phyloP scores from a whole-genome alignment of 2,888 invertebrate genomes.

The Agonopterix arenella region DNA sequence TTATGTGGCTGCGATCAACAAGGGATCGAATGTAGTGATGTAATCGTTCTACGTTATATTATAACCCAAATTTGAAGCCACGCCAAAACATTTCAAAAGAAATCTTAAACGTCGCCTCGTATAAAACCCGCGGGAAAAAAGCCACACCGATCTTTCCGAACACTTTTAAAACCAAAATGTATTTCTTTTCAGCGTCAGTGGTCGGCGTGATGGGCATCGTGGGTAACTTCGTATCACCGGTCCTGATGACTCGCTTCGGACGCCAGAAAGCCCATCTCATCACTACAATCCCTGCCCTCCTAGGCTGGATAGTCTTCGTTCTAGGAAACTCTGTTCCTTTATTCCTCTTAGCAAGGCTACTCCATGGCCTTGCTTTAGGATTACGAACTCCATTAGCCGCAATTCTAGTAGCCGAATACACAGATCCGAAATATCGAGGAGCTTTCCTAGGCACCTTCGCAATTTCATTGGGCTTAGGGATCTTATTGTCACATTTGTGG shows the following conservation, averaged over 20 bases:
- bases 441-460: slow-evolving; percentile 79
- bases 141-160: not conserved
- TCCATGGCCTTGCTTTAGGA: slow-evolving; percentile 73
- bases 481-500: slow-evolving; percentile 79
- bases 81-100: too few species aligned
- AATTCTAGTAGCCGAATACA: slow-evolving; percentile 77
- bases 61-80: too few species aligned
- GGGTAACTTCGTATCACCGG: slow-evolving; percentile 64
- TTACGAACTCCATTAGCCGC: slow-evolving; percentile 71
- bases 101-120: not conserved
- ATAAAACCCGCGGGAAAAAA: too few species aligned
- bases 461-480: slow-evolving; percentile 79
- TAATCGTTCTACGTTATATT: too few species aligned
- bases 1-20: too few species aligned
- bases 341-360: slow-evolving; percentile 56
- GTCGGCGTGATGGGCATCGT: slow-evolving; percentile 68
- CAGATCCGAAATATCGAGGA: slow-evolving; percentile 79
- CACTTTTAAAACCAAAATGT: not conserved
- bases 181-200: slow-evolving; percentile 52
- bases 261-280: slow-evolving; percentile 75
- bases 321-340: slow-evolving; percentile 56
- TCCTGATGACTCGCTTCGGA: slow-evolving; percentile 77
- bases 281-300: slow-evolving; percentile 62
- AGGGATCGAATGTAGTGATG: too few species aligned
- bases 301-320: slow-evolving; percentile 66